A percentile compares a stretch with the other conserved stretches of the same genome.
phyloP scores from a whole-genome alignment of 2,888 invertebrate species.

The Auanema sp. region DNA sequence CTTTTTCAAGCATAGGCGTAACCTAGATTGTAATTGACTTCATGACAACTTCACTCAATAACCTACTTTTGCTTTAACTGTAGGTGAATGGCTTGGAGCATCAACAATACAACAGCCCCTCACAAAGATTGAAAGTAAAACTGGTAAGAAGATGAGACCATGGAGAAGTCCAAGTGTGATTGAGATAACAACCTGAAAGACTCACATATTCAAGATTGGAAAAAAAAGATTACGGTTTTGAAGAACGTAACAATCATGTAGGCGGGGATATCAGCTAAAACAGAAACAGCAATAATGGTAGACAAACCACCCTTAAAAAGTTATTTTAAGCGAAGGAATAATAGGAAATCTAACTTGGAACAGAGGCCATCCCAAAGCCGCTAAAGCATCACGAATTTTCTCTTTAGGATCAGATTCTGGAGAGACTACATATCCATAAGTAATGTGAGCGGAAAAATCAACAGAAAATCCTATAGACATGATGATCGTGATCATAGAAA shows the following conservation, averaged over 20 bases:
- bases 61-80: neutral
- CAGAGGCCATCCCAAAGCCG: conserved; percentile 85
- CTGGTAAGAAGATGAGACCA: conserved; percentile 84
- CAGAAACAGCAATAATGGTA: conserved; percentile 85
- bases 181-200: conserved; percentile 53
- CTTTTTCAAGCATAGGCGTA: conserved; percentile 19
- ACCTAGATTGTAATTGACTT: conserved; percentile 4
- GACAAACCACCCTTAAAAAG: conserved; percentile 74
- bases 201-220: neutral
- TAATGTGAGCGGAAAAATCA: conserved; percentile 80
- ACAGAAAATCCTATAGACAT: conserved; percentile 97
- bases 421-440: conserved; percentile 63
- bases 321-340: conserved; percentile 72
- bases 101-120: conserved; percentile 52
- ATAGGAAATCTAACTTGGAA: conserved; percentile 77
- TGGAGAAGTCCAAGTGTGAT: conserved; percentile 79
- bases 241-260: conserved; percentile 94
- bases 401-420: conserved; percentile 37
- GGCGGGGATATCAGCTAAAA: conserved; percentile 83
- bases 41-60: neutral
- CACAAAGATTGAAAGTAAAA: conserved; percentile 65
- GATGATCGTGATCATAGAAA: conserved; percentile 77
- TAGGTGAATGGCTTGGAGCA: conserved; percentile 5
- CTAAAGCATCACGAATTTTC: conserved; percentile 79
- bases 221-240: conserved; percentile 73